These are phyloP conservation scores for Neogobius melanostomus DNA, from an alignment of 2,113 vertebrate genomes.

Conservation along the genomic window DNA sequence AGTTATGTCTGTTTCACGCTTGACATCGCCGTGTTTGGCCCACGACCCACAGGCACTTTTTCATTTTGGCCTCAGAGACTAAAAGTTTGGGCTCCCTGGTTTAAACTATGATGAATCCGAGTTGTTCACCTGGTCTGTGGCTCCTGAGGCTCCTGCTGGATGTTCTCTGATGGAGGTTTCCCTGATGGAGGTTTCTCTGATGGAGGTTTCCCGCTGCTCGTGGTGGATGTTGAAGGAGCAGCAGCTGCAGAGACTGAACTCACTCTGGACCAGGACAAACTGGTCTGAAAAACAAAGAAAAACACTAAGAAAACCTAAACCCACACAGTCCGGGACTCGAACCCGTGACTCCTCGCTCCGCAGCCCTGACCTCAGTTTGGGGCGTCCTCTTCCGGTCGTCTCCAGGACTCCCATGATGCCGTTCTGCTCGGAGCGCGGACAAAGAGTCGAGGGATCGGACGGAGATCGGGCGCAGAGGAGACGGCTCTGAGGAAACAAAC, in stretches of 20 bases:
- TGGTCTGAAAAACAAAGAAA: neutral
- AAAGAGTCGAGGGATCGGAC: conserved; percentile 40
- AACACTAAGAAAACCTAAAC: neutral
- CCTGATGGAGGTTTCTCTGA: neutral
- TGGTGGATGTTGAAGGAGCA: neutral
- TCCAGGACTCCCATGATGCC: conserved; percentile 35
- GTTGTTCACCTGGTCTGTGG: too few relatives aligned
- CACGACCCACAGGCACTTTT: too few relatives aligned
- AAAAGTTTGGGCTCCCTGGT: too few relatives aligned
- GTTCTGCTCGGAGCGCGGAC: conserved; percentile 19
- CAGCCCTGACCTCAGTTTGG: neutral
- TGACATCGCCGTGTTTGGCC: too few relatives aligned
- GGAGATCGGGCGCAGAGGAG: neutral
- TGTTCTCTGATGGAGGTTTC: too few relatives aligned
- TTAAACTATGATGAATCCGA: too few relatives aligned
- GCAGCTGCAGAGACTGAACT: neutral
- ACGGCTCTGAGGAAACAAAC: neutral
- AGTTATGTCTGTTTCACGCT: too few relatives aligned
- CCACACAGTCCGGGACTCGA: too few relatives aligned
- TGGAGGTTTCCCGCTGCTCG: neutral
- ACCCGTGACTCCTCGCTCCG: too few relatives aligned
- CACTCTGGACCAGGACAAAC: neutral
- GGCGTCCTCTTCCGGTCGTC: neutral
- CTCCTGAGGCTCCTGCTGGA: too few relatives aligned
- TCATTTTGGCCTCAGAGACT: too few relatives aligned